These are phyloP conservation scores for Xiphophorus maculatus DNA, from an alignment of 2,113 vertebrate species.

Conservation along the genomic window DNA sequence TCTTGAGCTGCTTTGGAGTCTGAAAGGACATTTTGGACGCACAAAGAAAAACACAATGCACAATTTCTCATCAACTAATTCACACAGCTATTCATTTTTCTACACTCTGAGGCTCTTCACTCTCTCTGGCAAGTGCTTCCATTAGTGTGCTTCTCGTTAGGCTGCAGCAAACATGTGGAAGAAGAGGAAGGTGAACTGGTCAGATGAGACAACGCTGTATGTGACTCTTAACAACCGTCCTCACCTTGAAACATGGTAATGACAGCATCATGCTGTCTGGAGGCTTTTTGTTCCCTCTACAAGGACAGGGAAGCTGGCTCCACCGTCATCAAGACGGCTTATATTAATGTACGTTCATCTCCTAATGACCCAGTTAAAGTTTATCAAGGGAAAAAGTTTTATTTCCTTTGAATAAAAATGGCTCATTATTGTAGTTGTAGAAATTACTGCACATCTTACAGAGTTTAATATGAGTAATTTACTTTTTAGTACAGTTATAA, in stretches of 20 bases:
- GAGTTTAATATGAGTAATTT: neutral
- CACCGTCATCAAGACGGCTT: neutral
- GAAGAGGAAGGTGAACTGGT: neutral
- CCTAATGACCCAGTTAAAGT: no score
- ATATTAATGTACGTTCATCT: neutral
- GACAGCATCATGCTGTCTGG: neutral
- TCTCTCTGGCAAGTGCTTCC: conserved; percentile 14
- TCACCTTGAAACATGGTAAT: neutral
- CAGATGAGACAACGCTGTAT: neutral
- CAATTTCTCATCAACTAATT: conserved; percentile 54
- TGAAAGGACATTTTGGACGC: conserved; percentile 34
- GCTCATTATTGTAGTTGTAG: no score
- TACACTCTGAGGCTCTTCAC: conserved; percentile 12
- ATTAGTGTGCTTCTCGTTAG: neutral
- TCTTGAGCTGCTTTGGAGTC: neutral
- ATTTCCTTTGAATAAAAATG: neutral
- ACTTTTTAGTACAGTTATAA: neutral
- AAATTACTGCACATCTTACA: neutral
- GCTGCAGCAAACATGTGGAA: neutral
- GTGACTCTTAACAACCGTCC: neutral
- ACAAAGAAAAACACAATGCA: conserved; percentile 12
- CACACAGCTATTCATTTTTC: conserved; percentile 51
- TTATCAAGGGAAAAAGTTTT: neutral
- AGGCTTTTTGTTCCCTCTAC: fast-evolving
- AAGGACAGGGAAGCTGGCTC: no score